A percentile compares a stretch with the other conserved stretches of the same genome.
These are phyloP conservation scores for Toxonevra muliebris DNA, from an alignment of 2,888 invertebrate genomes.

Conservation along the genomic window DNA sequence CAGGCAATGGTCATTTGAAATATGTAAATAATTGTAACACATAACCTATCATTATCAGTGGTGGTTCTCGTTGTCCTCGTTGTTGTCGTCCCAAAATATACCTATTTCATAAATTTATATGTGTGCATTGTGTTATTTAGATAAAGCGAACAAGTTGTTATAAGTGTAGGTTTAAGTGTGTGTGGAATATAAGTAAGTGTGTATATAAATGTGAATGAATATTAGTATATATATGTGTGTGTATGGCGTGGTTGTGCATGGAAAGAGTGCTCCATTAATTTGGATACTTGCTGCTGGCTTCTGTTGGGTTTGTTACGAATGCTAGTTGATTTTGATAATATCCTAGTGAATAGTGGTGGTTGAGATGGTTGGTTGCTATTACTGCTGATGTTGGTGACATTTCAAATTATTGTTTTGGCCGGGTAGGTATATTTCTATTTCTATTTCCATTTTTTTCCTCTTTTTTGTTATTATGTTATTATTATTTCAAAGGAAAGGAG, in stretches of 20 bases:
- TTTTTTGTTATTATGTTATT: constrained; percentile 45
- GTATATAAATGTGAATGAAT: background rate
- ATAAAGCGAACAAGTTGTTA: too few relatives aligned
- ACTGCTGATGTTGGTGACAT: constrained; percentile 51
- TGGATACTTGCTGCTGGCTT: too few relatives aligned
- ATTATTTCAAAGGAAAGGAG: constrained; percentile 9
- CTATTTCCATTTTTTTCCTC: constrained; percentile 23
- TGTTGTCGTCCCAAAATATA: too few relatives aligned
- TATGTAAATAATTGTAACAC: constrained; percentile 20
- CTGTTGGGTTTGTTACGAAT: too few relatives aligned
- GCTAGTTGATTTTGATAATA: background rate
- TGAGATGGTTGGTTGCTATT: too few relatives aligned
- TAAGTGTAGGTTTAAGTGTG: too few relatives aligned
- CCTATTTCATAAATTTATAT: too few relatives aligned
- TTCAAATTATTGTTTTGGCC: constrained; percentile 58
- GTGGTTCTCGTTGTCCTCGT: background rate
- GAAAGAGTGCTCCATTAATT: too few relatives aligned
- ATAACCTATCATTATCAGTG: constrained; percentile 20
- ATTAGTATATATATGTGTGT: too few relatives aligned
- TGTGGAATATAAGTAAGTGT: background rate
- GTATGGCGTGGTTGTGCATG: too few relatives aligned
- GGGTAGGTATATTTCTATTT: background rate
- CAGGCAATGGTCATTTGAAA: constrained; percentile 21
- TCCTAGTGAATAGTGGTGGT: too few relatives aligned
- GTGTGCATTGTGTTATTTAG: too few relatives aligned